Evolutionary conservation across 2,797 vertebrate species (phyloP).

Genomic region (Scarus forsteni): DNA sequence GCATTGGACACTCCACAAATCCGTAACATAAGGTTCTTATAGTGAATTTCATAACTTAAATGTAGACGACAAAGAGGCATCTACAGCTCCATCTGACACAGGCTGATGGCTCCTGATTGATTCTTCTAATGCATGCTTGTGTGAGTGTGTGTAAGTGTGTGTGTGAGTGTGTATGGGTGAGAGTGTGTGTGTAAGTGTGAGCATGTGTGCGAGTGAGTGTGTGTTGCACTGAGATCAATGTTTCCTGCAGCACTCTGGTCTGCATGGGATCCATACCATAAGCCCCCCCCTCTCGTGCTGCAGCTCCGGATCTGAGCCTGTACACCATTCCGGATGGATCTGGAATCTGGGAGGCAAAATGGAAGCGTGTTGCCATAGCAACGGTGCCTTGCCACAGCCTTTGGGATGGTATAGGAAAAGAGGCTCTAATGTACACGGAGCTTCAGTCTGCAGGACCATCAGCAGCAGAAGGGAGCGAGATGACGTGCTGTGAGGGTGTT

Average conservation of each 20-base stretch:
- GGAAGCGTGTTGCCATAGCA: constrained; percentile 51
- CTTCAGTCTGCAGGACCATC: neutral
- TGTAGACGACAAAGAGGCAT: no score
- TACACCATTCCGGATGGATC: constrained; percentile 46
- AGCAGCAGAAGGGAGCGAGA: neutral
- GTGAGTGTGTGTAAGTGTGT: no score
- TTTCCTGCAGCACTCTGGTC: constrained; percentile 8
- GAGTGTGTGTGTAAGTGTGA: no score
- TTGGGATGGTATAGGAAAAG: constrained; percentile 35
- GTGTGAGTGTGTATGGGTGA: no score
- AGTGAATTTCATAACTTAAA: no score
- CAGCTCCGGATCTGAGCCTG: constrained; percentile 40
- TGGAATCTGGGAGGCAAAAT: constrained; percentile 37
- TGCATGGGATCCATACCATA: constrained; percentile 48
- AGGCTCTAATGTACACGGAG: constrained; percentile 27
- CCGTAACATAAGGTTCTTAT: no score
- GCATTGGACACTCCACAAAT: no score
- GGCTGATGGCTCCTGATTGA: no score
- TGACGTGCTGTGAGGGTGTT: neutral
- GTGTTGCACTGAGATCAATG: constrained; percentile 33
- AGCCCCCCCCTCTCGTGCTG: constrained; percentile 28
- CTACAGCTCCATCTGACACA: no score
- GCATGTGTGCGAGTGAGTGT: neutral
- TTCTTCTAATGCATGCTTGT: no score
- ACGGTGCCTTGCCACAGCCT: constrained; percentile 31